Base-by-base conservation (phyloP, 2,113 vertebrate species). In the Muscicapa adusta region DNA sequence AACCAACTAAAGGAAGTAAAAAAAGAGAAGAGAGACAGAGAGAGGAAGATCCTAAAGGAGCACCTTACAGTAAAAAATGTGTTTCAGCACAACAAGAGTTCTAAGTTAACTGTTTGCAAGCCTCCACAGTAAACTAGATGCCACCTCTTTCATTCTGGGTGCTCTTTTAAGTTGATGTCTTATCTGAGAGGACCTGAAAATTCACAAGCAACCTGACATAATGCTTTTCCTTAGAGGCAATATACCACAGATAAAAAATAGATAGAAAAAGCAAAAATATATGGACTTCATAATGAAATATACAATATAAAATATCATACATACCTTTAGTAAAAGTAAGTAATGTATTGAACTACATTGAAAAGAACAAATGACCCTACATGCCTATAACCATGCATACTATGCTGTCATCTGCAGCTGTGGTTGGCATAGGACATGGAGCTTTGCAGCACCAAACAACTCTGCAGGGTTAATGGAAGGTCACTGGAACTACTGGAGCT, bases 1-100 rank as follows among this genome's bases (percentile, higher is more conserved):
- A 97, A 96, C 74, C 84, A 91, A 76, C 58, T 56, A 66, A 93
- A 89, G 94, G 94, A 95, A 95, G 93, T 91, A 56, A 91, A 80
- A 97, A 95, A 85, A 71, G 89, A 94, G 96, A 95, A 97, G 84
- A 95, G 94, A 97, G 85, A 96, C 74, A 97, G 74, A 97, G 94
- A 96, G 85, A 89, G 87, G 93, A 97, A 97, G 95, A 93, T 94
- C 75, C 89, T 96, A 85, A 65, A 96, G 87, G 67, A 89, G 42
- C 50, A 88, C 58, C 81, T 94, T 63, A 82, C 77, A 91, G 58
- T 66, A 66, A 82, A 93, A 89, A 72, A 87, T 26, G 24, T 24
- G 34, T 47, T 81, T 63, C 84, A 65, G 77, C 77, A 58, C 1
- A 13, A 58, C 18, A n/a, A 54, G 66, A 77, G 22, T 34, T 94